Evolutionary conservation across 2,797 vertebrate species (phyloP), one percentile per base, ranked within the genome.

Genomic region (Phaenicophaeus curvirostris): DNA sequence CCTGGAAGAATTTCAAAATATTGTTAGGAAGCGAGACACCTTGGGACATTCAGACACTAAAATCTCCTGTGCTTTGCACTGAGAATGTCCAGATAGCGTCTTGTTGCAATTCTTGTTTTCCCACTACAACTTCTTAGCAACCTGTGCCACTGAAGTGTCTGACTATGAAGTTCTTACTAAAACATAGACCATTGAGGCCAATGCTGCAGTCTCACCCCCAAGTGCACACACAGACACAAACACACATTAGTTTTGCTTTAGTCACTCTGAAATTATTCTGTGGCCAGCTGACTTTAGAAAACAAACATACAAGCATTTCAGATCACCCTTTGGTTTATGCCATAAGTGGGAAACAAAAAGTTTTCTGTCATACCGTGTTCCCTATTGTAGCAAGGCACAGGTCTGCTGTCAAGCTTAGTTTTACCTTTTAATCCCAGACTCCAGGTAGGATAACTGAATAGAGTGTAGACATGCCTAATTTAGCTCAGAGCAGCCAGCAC

Each of bases 1-100:
- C 99, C 99, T 99, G 96, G 37, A 87, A 62, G 30, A 80, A 81
- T 67, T 39, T 89, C 59, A 92, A 78, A 89, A 80, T 31, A 28
- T 33, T 0, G 0, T 90, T 54, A 90, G 67, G 61, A 84, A 89
- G 87, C 3, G 5, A 51, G 89, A 87, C 65, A 87, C 79, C 51
- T 31, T 19, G 30, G 63, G 20, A 78, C 15, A 80, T 58, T 13
- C 67, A 82, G 71, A 39, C 39, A 53, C 28, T 8, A 33, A 35
- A 46, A 35, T 11, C 42, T 19, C 18, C 78, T 39, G 12, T 13
- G 61, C 65, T 46, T 66, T 48, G 57, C 27, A 58, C 16, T 21
- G 9, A 75, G 57, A 80, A 59, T 2, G 4, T 18, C 53, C 75
- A 92, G 27, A 42, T n/a, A 17, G 25, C 44, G 8, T 54, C 48